Conservation (phyloP, 2,888 invertebrate genomes). For the Harpalus rubripes region DNA sequence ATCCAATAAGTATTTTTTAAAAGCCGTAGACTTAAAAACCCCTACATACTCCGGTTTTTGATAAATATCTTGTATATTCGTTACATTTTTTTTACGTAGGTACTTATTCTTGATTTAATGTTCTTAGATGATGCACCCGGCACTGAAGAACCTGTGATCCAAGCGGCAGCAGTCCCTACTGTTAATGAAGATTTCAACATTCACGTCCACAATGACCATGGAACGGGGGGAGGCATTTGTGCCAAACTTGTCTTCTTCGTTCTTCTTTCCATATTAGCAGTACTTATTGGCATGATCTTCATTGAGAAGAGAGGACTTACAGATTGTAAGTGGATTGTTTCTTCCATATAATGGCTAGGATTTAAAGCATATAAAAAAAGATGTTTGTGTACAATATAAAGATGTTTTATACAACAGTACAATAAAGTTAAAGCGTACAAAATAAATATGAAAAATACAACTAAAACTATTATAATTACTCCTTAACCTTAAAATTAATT, state of each 20-base stretch:
- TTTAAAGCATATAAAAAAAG: too few species aligned
- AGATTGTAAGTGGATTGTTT: conserved; percentile 82
- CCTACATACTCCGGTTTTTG: too few species aligned
- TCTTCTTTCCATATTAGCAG: conserved; percentile 85
- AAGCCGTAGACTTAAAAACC: too few species aligned
- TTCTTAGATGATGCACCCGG: conserved; percentile 71
- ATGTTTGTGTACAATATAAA: too few species aligned
- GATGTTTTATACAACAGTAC: too few species aligned
- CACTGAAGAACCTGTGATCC: conserved; percentile 70
- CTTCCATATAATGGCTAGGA: background rate
- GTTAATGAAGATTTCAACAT: conserved; percentile 84
- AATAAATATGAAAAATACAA: too few species aligned
- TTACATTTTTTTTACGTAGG: background rate
- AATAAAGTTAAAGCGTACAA: too few species aligned
- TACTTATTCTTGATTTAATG: background rate
- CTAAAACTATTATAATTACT: too few species aligned
- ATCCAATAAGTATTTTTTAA: too few species aligned
- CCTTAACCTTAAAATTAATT: too few species aligned
- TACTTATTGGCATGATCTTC: conserved; percentile 88
- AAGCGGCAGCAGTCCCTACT: conserved; percentile 61
- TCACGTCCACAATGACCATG: conserved; percentile 87
- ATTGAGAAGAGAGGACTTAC: conserved; percentile 88
- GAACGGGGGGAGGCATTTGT: conserved; percentile 90
- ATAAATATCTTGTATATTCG: background rate
- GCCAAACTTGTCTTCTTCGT: conserved; percentile 91